These are phyloP conservation scores for Cossypha polioptera DNA, from an alignment of 2,797 vertebrate genomes.

Conservation along the genomic window DNA sequence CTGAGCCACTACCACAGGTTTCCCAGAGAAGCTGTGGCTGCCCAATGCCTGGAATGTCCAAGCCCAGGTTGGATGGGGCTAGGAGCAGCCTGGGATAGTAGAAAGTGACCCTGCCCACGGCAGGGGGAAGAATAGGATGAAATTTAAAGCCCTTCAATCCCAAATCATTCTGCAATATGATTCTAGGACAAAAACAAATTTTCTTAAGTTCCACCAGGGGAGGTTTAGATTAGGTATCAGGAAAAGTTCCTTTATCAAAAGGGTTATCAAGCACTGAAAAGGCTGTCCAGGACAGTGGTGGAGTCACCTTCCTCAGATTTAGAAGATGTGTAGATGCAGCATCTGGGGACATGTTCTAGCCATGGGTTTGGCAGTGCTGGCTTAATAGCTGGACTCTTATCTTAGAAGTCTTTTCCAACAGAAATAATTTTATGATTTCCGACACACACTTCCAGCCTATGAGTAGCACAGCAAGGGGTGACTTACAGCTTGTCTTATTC, in stretches of 20 bases:
- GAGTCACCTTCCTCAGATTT: background rate
- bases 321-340: background rate
- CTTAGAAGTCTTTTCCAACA: background rate
- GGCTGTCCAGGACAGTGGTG: background rate
- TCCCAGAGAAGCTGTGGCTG: background rate
- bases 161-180: background rate
- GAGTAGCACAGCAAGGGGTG: accelerated
- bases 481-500: too few relatives aligned
- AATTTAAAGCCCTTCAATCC: background rate
- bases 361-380: background rate
- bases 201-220: background rate
- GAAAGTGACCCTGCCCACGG: background rate
- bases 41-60: background rate
- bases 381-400: background rate
- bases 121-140: background rate
- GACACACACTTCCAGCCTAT: background rate
- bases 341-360: background rate
- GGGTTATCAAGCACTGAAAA: background rate
- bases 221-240: background rate
- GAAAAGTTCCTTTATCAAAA: background rate
- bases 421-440: background rate
- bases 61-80: background rate
- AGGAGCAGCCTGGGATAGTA: background rate
- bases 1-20: background rate
- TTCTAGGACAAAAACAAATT: background rate